Evolutionary conservation across 2,113 vertebrate genomes (phyloP).

Genomic region (Stigmatopora argus): DNA sequence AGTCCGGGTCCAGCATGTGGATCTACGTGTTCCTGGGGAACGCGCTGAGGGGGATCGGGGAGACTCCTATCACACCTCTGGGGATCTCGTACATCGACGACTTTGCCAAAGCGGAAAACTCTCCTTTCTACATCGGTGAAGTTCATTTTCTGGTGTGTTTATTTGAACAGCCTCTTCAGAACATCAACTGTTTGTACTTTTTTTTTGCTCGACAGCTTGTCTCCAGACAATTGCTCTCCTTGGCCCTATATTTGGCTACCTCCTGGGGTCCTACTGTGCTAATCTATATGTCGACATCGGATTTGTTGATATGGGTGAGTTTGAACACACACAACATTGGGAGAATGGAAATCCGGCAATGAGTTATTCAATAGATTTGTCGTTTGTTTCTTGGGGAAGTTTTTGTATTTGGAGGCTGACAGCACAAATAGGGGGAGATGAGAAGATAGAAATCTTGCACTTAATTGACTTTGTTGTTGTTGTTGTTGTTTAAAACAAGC

Average conservation of each 20-base stretch:
- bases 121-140: constrained; percentile 84
- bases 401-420: too few species aligned
- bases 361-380: too few species aligned
- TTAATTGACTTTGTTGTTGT: too few species aligned
- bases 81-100: constrained; percentile 91
- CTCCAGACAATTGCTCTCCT: constrained; percentile 78
- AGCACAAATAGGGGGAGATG: too few species aligned
- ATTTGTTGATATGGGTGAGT: constrained; percentile 74
- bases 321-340: not conserved
- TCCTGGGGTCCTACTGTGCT: constrained; percentile 78
- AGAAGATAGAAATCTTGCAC: too few species aligned
- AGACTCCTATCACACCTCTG: constrained; percentile 80
- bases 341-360: too few species aligned
- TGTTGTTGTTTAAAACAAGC: too few species aligned
- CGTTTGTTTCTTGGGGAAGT: too few species aligned
- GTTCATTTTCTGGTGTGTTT: not conserved
- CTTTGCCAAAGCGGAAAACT: constrained; percentile 80
- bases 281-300: constrained; percentile 89
- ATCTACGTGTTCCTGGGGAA: constrained; percentile 86
- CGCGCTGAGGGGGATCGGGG: constrained; percentile 84
- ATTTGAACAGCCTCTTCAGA: not conserved
- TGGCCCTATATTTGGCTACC: constrained; percentile 79
- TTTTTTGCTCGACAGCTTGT: constrained; percentile 65
- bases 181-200: not conserved
- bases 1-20: constrained; percentile 78